Percentiles rank a stretch among this genome's conserved stretches.
Conservation (phyloP, 1,140 invertebrate species). For the Scaptomyza hsui region DNA sequence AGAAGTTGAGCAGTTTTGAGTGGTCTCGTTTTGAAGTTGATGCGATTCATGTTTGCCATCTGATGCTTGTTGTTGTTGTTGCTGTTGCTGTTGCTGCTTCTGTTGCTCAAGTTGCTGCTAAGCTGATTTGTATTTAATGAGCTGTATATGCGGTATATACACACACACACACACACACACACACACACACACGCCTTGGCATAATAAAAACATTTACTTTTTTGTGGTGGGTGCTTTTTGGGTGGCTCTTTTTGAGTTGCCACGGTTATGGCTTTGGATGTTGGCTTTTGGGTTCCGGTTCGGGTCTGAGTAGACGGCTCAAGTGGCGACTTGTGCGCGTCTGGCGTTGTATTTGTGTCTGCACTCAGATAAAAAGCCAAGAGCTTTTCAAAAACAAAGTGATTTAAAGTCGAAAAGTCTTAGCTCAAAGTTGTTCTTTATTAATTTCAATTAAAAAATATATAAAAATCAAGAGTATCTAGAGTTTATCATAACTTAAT, state of each 20-base stretch:
- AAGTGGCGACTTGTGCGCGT: slow-evolving; percentile 15
- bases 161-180: slow-evolving; percentile 18
- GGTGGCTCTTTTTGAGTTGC: not conserved
- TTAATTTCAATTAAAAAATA: too few species aligned
- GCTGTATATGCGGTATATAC: slow-evolving; percentile 51
- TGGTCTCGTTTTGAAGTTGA: not conserved
- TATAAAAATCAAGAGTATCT: too few species aligned
- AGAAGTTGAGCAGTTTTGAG: not conserved
- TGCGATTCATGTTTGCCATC: slow-evolving; percentile 11
- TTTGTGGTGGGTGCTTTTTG: slow-evolving; percentile 15
- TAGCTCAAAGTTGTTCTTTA: too few species aligned
- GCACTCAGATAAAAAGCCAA: not conserved
- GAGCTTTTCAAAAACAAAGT: not conserved
- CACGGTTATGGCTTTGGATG: not conserved
- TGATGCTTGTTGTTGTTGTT: slow-evolving; percentile 30
- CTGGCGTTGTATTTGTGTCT: not conserved
- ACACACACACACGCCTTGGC: slow-evolving; percentile 31
- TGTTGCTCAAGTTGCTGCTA: slow-evolving; percentile 49
- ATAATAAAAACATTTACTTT: slow-evolving; percentile 75
- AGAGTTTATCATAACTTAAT: too few species aligned
- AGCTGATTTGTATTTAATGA: slow-evolving; percentile 82
- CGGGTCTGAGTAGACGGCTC: not conserved
- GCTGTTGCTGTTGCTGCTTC: slow-evolving; percentile 33
- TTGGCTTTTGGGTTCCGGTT: not conserved
- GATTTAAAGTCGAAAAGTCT: too few species aligned